Evolutionary conservation across 2,888 invertebrate species (phyloP).

Genomic region (Apodemia zela): DNA sequence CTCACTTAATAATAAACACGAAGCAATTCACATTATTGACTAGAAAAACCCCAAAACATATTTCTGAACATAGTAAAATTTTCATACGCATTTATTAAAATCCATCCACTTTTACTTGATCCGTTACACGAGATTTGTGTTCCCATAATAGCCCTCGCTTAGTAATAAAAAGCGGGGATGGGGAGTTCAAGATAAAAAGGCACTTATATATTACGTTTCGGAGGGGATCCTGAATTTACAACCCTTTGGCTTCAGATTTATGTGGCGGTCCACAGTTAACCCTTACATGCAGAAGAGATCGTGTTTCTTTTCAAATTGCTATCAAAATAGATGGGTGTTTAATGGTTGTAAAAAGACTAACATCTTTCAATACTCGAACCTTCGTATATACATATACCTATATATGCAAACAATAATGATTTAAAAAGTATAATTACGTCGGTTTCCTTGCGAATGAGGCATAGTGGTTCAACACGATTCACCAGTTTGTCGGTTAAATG

Average conservation of each 20-base stretch:
- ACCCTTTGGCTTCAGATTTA: conserved; percentile 75
- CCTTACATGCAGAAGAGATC: conserved; percentile 48
- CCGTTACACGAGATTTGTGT: conserved; percentile 30
- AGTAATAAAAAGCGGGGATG: conserved; percentile 20
- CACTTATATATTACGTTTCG: conserved; percentile 48
- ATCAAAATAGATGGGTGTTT: conserved; percentile 50
- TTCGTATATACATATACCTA: too few species aligned
- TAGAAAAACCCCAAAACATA: conserved; percentile 60
- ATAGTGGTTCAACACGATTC: too few species aligned
- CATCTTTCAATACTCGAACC: neutral
- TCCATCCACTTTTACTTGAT: conserved; percentile 42
- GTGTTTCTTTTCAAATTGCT: conserved; percentile 70
- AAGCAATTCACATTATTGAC: conserved; percentile 69
- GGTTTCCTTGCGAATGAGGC: too few species aligned
- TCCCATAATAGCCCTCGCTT: conserved; percentile 22
- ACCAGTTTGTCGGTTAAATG: too few species aligned
- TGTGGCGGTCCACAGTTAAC: conserved; percentile 60
- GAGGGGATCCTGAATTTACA: conserved; percentile 70
- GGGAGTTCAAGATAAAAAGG: conserved; percentile 44
- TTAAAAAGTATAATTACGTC: too few species aligned
- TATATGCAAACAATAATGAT: neutral
- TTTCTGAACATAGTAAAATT: conserved; percentile 63
- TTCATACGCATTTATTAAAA: conserved; percentile 66
- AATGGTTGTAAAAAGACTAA: conserved; percentile 6
- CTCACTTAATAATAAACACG: conserved; percentile 18